Base-by-base conservation (phyloP, 2,113 vertebrate species). In the Antennarius striatus region DNA sequence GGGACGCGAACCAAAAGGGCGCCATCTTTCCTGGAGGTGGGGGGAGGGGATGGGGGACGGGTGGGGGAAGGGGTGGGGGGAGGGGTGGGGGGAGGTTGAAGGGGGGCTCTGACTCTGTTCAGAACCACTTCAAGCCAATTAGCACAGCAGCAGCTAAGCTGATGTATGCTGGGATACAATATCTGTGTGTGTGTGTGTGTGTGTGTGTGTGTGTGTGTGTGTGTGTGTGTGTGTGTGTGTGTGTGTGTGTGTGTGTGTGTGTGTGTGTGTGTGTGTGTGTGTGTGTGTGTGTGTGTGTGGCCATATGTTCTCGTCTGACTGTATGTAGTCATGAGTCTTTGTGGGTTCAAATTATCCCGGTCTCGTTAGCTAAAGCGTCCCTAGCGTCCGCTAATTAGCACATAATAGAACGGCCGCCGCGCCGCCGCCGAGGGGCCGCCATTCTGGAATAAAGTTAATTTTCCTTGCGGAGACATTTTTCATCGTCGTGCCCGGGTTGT, bases 311-410 rank as follows among this genome's bases (percentile, higher is more conserved):
- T 4, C 50, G 42, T 71, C 68, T 1, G 54, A 46, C 66, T 68
- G 62, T 73, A 81, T 60, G 71, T 47, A 76, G 29, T 39, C 39
- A 16, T 28, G 64, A 51, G n/a, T 84, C 10, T 47, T 54, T 67
- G 77, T 77, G 75, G 84, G 86, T 89, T 88, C 89, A 89, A 91
- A 86, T 87, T 63, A 92, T 88, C 83, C 81, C 36, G 42, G 77
- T 80, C 87, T 90, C 71, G 84, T 92, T 89, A 92, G 87, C 83
- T 87, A 84, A 90, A 87, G 74, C 51, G 77, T 91, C 88, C 88
- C 89, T 36, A 74, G 85, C 45, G 89, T 68, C 87, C 62, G 78
- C 85, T 93, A 90, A 92, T 92, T 92, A 92, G 88, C 91, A 87
- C 84, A 90, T 90, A 91, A 92, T 85, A 86, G 83, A 84, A 90